Conservation (phyloP, 2,797 vertebrate genomes). For the Sebastes iracundus region DNA sequence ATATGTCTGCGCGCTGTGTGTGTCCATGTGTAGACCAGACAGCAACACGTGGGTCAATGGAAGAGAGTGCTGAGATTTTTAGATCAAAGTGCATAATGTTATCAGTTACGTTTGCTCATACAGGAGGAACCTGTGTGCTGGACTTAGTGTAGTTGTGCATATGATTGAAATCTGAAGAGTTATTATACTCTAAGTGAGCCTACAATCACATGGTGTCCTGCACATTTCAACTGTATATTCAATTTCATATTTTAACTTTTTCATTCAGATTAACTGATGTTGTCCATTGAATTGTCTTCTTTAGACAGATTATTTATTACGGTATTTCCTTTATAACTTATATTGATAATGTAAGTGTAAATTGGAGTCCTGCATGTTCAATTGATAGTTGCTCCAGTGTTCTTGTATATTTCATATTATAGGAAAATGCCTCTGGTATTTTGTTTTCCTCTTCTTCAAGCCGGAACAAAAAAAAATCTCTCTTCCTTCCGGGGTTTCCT, state of each 20-base stretch:
- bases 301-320: background rate
- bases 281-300: background rate
- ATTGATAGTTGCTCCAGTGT: background rate
- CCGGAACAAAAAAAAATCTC: background rate
- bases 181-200: background rate
- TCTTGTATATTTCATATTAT: background rate
- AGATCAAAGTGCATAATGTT: background rate
- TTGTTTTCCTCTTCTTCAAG: background rate
- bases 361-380: background rate
- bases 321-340: background rate
- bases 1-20: constrained; percentile 68
- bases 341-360: background rate
- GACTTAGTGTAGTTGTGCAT: background rate
- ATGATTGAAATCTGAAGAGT: background rate
- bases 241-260: background rate
- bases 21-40: constrained; percentile 16
- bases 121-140: rapidly evolving
- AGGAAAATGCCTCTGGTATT: background rate
- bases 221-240: background rate
- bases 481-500: constrained; percentile 14
- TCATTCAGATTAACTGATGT: background rate
- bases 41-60: constrained; percentile 67
- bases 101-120: background rate
- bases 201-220: background rate
- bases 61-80: background rate